Percentiles rank a stretch among this genome's conserved stretches.
Conservation (phyloP, 1,140 invertebrate genomes). For the Trichonephila clavata region DNA sequence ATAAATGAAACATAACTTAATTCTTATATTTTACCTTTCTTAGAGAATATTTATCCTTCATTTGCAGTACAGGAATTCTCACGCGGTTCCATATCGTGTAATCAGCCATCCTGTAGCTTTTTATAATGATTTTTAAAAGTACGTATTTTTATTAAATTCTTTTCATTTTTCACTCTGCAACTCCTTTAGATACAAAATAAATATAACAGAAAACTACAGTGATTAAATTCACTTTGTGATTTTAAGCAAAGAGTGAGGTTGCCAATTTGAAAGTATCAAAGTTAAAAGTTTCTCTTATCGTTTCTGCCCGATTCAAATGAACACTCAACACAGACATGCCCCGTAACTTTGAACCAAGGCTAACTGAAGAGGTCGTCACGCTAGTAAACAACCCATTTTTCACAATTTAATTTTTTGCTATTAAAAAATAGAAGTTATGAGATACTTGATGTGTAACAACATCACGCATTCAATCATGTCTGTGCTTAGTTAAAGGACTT, state of each 20-base stretch:
- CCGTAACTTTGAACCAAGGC: too few relatives aligned
- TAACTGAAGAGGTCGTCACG: too few relatives aligned
- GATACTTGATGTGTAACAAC: too few relatives aligned
- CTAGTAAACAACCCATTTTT: too few relatives aligned
- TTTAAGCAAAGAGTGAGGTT: neutral
- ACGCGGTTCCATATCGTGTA: neutral
- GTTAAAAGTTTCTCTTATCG: too few relatives aligned
- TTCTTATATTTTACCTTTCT: neutral
- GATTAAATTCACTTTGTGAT: too few relatives aligned
- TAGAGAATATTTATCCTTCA: neutral
- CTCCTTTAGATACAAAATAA: neutral
- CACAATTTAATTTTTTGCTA: too few relatives aligned
- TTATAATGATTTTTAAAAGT: too few relatives aligned
- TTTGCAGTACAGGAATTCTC: neutral
- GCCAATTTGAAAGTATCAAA: neutral
- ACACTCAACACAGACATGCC: too few relatives aligned
- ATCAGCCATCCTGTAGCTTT: neutral
- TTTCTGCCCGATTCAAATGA: neutral
- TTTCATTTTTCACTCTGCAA: neutral
- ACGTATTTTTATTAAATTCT: neutral
- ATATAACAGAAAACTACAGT: neutral
- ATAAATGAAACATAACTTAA: neutral
- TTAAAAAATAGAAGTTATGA: too few relatives aligned
- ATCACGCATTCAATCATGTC: too few relatives aligned
- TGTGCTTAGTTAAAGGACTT: too few relatives aligned